Conservation (phyloP, 2,888 invertebrate species). For the Anticlea derivata region DNA sequence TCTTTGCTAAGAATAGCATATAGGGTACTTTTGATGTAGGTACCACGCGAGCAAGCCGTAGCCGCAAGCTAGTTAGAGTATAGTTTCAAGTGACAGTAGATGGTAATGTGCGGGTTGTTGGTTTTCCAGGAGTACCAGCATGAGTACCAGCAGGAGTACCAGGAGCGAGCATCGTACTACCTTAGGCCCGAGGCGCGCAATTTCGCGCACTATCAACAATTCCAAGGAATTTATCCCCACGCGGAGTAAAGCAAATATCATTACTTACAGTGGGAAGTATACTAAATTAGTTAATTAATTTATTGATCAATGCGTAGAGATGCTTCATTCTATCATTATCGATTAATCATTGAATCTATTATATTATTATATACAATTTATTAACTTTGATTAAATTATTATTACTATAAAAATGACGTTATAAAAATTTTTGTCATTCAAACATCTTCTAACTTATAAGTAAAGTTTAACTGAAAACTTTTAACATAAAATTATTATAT, state of each 20-base stretch:
- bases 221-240: conserved; percentile 76
- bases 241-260: conserved; percentile 79
- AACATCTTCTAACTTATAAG: conserved; percentile 83
- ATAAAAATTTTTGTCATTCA: conserved; percentile 84
- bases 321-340: conserved; percentile 85
- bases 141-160: conserved; percentile 25
- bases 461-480: conserved; percentile 81
- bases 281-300: conserved; percentile 87
- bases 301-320: conserved; percentile 84
- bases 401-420: conserved; percentile 83
- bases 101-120: background rate
- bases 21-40: too few species aligned
- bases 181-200: conserved; percentile 59
- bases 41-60: too few species aligned
- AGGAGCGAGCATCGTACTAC: conserved; percentile 29
- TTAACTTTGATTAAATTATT: conserved; percentile 84
- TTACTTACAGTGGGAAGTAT: conserved; percentile 82
- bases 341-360: conserved; percentile 85
- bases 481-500: conserved; percentile 83
- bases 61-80: too few species aligned
- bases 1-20: too few species aligned
- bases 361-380: conserved; percentile 85
- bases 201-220: conserved; percentile 74
- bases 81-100: too few species aligned
- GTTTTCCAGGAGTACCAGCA: conserved; percentile 16